Evolutionary conservation across 2,888 invertebrate genomes (phyloP).

Genomic region (Heliconius erato): DNA sequence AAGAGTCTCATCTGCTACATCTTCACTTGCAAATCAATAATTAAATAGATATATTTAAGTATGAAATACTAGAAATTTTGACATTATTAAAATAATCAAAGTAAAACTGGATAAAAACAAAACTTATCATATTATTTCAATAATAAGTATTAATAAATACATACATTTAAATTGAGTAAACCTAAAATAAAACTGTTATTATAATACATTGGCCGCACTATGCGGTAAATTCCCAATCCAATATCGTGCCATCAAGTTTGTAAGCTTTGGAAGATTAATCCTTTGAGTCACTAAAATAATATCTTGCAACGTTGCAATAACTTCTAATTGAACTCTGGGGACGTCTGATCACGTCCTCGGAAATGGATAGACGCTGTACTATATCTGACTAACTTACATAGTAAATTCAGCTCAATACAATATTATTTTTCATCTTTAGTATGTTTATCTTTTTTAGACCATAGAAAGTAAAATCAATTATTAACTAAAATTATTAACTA

Average conservation of each 20-base stretch:
- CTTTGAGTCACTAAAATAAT: conserved; percentile 27
- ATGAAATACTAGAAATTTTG: no score
- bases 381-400: neutral
- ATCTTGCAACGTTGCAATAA: conserved; percentile 28
- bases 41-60: neutral
- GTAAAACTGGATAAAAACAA: neutral
- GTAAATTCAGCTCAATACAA: neutral
- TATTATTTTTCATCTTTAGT: neutral
- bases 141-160: neutral
- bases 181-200: neutral
- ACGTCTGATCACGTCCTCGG: conserved; percentile 12
- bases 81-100: neutral
- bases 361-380: conserved; percentile 1
- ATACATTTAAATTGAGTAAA: neutral
- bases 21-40: neutral
- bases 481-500: no score
- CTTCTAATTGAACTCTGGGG: conserved; percentile 30
- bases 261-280: conserved; percentile 19
- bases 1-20: neutral
- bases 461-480: no score
- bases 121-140: neutral
- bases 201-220: neutral
- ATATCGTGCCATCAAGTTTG: conserved; percentile 12
- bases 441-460: neutral
- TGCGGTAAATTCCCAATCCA: conserved; percentile 2